Conservation (phyloP, 2,797 vertebrate genomes). For the Brachymystax lenok region DNA sequence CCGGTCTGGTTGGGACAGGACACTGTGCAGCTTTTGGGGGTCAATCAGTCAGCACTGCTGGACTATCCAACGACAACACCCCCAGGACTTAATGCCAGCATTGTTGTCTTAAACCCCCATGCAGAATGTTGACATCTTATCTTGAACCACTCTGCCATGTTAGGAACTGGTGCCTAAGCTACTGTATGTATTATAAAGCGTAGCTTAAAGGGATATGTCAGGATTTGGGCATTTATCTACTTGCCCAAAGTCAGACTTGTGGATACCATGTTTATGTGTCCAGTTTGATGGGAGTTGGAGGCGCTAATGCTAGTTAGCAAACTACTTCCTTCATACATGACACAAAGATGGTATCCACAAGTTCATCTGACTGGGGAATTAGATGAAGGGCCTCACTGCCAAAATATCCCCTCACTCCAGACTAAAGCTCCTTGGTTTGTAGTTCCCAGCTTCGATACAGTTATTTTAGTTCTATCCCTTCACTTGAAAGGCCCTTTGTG, state of each 20-base stretch:
- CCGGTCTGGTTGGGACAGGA: neutral
- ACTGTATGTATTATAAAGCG: slow-evolving; percentile 67
- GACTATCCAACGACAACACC: neutral
- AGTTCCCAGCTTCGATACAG: slow-evolving; percentile 57
- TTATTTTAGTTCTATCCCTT: slow-evolving; percentile 30
- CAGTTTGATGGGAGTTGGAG: no score
- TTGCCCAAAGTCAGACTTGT: no score
- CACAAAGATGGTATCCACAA: no score
- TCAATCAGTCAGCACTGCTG: slow-evolving; percentile 14
- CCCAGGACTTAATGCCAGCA: slow-evolving; percentile 56
- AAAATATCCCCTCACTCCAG: slow-evolving; percentile 35
- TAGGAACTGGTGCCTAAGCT: slow-evolving; percentile 72
- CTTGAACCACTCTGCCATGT: slow-evolving; percentile 76
- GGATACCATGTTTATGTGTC: no score
- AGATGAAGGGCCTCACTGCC: no score
- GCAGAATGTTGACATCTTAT: slow-evolving; percentile 84
- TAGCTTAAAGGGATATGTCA: slow-evolving; percentile 39
- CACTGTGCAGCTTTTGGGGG: slow-evolving; percentile 21
- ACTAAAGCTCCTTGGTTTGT: neutral
- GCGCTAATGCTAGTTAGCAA: no score
- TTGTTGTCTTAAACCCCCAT: slow-evolving; percentile 47
- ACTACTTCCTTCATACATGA: no score
- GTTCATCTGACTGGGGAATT: no score
- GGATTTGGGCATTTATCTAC: no score
- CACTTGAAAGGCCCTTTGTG: slow-evolving; percentile 27